Percentiles rank a stretch among this genome's conserved stretches.
Conservation (phyloP, 1,140 invertebrate genomes). For the Drosophila melanica region DNA sequence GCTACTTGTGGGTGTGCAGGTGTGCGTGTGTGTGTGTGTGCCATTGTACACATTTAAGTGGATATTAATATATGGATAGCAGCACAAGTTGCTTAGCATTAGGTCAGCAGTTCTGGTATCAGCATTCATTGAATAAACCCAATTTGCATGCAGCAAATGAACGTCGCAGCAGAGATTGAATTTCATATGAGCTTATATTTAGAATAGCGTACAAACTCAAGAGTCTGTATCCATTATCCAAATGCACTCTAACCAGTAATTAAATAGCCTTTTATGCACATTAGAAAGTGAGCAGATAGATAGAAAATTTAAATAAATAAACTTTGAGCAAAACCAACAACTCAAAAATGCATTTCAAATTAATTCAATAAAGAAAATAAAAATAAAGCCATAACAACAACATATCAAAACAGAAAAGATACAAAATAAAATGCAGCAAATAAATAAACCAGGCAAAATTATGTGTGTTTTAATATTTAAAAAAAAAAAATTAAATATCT, state of each 20-base stretch:
- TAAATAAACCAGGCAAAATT: too few species aligned
- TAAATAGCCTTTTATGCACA: neutral
- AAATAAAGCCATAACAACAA: too few species aligned
- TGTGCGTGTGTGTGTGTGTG: neutral
- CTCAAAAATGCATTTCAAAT: too few species aligned
- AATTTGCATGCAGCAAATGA: constrained; percentile 1
- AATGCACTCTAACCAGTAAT: neutral
- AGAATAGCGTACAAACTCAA: neutral
- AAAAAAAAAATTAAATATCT: too few species aligned
- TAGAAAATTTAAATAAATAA: too few species aligned
- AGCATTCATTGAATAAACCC: neutral
- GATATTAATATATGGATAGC: constrained; percentile 11
- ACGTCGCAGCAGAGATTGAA: neutral
- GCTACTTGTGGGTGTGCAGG: neutral
- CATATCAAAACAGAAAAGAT: too few species aligned
- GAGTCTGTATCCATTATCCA: neutral
- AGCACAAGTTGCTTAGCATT: neutral
- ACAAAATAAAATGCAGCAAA: too few species aligned
- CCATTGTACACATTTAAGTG: constrained; percentile 3
- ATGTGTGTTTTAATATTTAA: too few species aligned
- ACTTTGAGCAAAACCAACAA: too few species aligned
- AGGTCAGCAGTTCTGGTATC: constrained; percentile 9
- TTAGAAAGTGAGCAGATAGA: neutral
- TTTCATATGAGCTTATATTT: neutral
- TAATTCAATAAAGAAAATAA: too few species aligned